phyloP scores from a whole-genome alignment of 1,140 invertebrate species.

The Chionoecetes opilio region DNA sequence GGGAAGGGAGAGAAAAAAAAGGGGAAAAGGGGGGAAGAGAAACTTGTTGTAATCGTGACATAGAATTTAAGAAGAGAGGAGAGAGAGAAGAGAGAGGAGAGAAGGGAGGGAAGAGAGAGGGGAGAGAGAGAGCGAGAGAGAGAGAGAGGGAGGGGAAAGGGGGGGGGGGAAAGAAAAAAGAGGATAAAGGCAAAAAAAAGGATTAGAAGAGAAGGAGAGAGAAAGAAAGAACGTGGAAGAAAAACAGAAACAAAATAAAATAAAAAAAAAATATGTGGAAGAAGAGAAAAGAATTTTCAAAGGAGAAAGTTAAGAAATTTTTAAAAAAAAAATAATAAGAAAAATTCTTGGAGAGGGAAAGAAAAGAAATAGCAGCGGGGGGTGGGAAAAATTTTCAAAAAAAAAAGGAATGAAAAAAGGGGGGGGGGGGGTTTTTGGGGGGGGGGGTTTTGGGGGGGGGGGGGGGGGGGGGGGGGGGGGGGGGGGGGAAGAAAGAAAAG shows the following conservation, averaged over 20 bases:
- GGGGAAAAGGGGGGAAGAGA: not conserved
- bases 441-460: no score
- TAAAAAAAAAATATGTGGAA: not conserved
- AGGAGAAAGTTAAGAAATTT: not conserved
- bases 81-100: no score
- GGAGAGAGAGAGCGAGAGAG: not conserved
- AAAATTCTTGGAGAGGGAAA: not conserved
- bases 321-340: no score
- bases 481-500: not conserved
- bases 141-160: not conserved
- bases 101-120: no score
- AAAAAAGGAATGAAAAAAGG: not conserved
- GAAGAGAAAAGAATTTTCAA: not conserved
- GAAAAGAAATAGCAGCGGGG: not conserved
- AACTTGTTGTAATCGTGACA: not conserved
- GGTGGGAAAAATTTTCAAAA: not conserved
- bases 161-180: not conserved
- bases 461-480: not conserved
- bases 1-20: not conserved
- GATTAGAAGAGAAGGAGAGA: not conserved
- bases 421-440: no score
- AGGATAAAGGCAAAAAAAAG: not conserved
- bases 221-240: no score
- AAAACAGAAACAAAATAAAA: not conserved
- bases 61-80: not conserved